Evolutionary conservation across 1,140 invertebrate genomes (phyloP).

Genomic region (Zelostemma sp.): DNA sequence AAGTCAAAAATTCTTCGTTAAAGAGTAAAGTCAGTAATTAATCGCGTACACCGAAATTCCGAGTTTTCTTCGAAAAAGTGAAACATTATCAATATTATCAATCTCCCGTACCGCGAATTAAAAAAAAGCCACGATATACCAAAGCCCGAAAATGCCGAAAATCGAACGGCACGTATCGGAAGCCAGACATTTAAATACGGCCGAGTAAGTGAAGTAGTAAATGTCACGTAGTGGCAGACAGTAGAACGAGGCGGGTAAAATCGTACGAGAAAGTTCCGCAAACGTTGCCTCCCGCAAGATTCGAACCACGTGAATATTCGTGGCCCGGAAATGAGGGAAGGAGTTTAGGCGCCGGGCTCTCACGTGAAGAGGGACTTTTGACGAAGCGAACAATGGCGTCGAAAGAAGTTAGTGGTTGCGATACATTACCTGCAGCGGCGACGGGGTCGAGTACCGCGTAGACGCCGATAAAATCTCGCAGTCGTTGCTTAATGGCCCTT

Average conservation of each 20-base stretch:
- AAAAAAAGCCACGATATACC: no score
- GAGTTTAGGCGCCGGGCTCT: background rate
- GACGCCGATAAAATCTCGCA: constrained; percentile 47
- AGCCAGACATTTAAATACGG: no score
- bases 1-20: no score
- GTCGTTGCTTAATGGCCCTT: constrained; percentile 48
- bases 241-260: background rate
- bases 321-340: background rate
- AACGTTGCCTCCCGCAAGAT: background rate
- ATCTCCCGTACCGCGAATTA: no score
- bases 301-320: background rate
- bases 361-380: constrained; percentile 28
- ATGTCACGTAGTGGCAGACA: constrained; percentile 12
- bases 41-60: no score
- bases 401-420: constrained; percentile 39
- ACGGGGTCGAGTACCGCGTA: constrained; percentile 18
- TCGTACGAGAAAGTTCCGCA: background rate
- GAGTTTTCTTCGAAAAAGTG: no score
- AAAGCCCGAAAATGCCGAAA: no score
- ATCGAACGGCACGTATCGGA: no score
- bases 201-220: constrained; percentile 13
- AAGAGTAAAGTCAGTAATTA: no score
- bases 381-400: constrained; percentile 43
- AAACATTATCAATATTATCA: no score
- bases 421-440: constrained; percentile 44